Percentiles rank a stretch among this genome's conserved stretches.
phyloP scores from a whole-genome alignment of 2,113 vertebrate genomes.

The Poecile atricapillus region DNA sequence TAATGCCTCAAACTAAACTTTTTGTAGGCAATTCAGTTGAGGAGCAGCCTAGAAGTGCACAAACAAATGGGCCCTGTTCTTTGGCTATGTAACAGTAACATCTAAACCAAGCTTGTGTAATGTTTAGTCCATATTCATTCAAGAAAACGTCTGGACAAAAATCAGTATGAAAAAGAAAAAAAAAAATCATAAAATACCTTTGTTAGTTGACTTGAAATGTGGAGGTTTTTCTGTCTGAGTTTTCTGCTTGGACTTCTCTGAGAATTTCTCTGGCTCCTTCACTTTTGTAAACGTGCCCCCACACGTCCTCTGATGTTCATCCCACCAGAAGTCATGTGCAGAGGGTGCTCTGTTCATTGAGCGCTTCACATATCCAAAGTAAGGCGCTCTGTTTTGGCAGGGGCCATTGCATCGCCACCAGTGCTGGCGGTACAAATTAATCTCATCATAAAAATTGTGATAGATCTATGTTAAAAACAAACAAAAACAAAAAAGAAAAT shows the following conservation, averaged over 20 bases:
- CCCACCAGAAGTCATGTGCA: constrained; percentile 89
- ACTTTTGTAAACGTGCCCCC: constrained; percentile 89
- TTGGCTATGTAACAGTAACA: background rate
- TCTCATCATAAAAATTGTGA: constrained; percentile 88
- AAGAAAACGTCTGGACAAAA: background rate
- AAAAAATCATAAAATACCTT: constrained; percentile 10
- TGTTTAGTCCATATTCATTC: background rate
- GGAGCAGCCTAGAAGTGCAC: background rate
- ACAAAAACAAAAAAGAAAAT: background rate
- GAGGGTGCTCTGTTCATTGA: constrained; percentile 92
- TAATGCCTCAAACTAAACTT: background rate
- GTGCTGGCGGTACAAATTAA: constrained; percentile 90
- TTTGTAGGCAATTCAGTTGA: background rate
- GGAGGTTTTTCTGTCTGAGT: background rate
- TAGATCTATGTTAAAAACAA: constrained; percentile 74
- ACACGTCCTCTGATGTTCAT: constrained; percentile 82
- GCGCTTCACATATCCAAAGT: constrained; percentile 89
- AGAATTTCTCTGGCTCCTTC: constrained; percentile 90
- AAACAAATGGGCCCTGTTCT: background rate
- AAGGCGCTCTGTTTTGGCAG: constrained; percentile 81
- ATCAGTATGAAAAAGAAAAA: background rate
- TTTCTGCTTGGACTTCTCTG: constrained; percentile 77
- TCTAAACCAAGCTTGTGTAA: background rate
- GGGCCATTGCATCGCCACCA: constrained; percentile 95
- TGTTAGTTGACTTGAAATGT: background rate